These are phyloP conservation scores for Oncorhynchus clarkii DNA, from an alignment of 2,113 vertebrate genomes.

Conservation along the genomic window DNA sequence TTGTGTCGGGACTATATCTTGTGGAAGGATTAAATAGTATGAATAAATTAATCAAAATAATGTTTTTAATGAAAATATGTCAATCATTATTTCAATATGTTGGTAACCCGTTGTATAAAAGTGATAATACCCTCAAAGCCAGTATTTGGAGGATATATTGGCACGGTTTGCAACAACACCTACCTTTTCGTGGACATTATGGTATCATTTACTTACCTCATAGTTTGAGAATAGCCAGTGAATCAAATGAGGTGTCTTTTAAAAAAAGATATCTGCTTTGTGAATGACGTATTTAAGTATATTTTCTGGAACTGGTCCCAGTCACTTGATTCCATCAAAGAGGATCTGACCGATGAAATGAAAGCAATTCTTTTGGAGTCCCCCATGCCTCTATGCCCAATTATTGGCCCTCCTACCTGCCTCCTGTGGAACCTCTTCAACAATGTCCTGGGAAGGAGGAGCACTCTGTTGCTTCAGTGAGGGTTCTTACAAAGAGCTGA, in stretches of 20 bases:
- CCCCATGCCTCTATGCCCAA: constrained; percentile 24
- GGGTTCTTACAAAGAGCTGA: background rate
- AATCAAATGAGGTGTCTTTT: background rate
- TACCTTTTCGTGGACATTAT: too few relatives aligned
- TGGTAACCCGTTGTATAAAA: too few relatives aligned
- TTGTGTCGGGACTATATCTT: too few relatives aligned
- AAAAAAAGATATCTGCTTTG: background rate
- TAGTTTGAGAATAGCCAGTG: background rate
- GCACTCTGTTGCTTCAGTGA: constrained; percentile 6
- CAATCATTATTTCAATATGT: too few relatives aligned
- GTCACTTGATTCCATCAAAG: constrained; percentile 11
- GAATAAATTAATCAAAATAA: too few relatives aligned
- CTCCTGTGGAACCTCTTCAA: constrained; percentile 24
- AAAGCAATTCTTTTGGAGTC: constrained; percentile 21
- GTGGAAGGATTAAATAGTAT: too few relatives aligned
- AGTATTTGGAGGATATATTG: too few relatives aligned
- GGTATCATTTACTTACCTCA: background rate
- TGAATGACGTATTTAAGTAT: background rate
- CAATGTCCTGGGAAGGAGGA: constrained; percentile 24
- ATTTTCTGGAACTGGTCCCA: background rate
- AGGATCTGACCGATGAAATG: background rate
- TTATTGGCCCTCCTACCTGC: constrained; percentile 28
- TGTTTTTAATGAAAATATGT: too few relatives aligned
- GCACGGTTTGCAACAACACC: too few relatives aligned
- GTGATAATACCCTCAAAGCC: too few relatives aligned